phyloP scores from a whole-genome alignment of 2,888 invertebrate genomes.

The Entomobrya multifasciata region DNA sequence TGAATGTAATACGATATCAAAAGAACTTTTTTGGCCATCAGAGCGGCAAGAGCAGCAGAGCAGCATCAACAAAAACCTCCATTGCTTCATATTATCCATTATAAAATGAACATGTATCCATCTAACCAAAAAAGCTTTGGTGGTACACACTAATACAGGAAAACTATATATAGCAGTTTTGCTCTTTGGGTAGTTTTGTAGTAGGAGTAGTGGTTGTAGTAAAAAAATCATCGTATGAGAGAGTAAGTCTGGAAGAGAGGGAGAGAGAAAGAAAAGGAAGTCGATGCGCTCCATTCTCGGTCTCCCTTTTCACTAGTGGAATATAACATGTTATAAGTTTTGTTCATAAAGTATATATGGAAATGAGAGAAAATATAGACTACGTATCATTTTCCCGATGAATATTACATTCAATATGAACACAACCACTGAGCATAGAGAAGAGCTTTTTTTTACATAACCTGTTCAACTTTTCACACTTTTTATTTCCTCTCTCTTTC shows the following conservation, averaged over 20 bases:
- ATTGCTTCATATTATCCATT: constrained; percentile 51
- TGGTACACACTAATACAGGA: too few relatives aligned
- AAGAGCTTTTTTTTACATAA: constrained; percentile 30
- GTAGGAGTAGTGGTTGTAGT: not conserved
- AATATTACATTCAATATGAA: constrained; percentile 54
- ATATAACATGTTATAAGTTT: too few relatives aligned
- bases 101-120: constrained; percentile 25
- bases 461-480: constrained; percentile 51
- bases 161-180: too few relatives aligned
- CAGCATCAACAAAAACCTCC: constrained; percentile 60
- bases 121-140: too few relatives aligned
- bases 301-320: not conserved
- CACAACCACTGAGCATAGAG: constrained; percentile 1
- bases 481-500: not conserved
- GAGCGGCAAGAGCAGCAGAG: constrained; percentile 23
- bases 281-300: constrained; percentile 29
- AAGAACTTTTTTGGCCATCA: constrained; percentile 66
- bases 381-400: constrained; percentile 56
- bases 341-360: constrained; percentile 40
- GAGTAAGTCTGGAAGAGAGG: constrained; percentile 13
- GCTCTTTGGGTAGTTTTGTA: not conserved
- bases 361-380: constrained; percentile 57
- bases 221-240: not conserved
- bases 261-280: constrained; percentile 20
- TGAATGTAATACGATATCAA: constrained; percentile 64